Evolutionary conservation across 2,888 invertebrate genomes (phyloP).

Genomic region (Drosophila prolongata): DNA sequence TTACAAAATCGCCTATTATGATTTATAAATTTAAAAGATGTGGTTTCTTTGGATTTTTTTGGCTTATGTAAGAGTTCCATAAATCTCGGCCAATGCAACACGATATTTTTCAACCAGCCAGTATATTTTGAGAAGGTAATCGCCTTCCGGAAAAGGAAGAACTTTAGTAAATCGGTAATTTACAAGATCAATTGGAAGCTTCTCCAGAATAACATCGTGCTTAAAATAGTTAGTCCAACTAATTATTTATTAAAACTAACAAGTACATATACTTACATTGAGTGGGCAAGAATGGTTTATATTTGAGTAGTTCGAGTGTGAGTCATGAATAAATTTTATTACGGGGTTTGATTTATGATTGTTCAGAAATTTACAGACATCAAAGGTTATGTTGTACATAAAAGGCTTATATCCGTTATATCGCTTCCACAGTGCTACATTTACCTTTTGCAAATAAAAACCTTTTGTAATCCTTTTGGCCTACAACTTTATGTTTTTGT

Average conservation of each 20-base stretch:
- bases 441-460: background rate
- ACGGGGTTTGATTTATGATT: slow-evolving; percentile 3
- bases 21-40: too few species aligned
- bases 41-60: too few species aligned
- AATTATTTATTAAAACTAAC: too few species aligned
- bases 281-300: background rate
- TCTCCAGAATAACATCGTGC: slow-evolving; percentile 21
- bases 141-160: slow-evolving; percentile 24
- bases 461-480: too few species aligned
- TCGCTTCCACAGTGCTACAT: slow-evolving; percentile 5
- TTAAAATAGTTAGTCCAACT: background rate
- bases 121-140: slow-evolving; percentile 3
- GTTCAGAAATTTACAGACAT: slow-evolving; percentile 5
- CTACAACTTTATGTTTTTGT: too few species aligned
- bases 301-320: background rate
- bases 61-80: slow-evolving; percentile 8
- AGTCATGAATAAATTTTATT: background rate
- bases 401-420: slow-evolving; percentile 24
- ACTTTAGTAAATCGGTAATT: background rate
- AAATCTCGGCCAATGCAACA: background rate
- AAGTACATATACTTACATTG: background rate
- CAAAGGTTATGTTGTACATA: slow-evolving; percentile 18
- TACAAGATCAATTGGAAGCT: slow-evolving; percentile 16
- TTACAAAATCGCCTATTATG: too few species aligned
- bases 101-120: background rate